Evolutionary conservation across 2,888 invertebrate genomes (phyloP).

Genomic region (Alloplasta piceator): DNA sequence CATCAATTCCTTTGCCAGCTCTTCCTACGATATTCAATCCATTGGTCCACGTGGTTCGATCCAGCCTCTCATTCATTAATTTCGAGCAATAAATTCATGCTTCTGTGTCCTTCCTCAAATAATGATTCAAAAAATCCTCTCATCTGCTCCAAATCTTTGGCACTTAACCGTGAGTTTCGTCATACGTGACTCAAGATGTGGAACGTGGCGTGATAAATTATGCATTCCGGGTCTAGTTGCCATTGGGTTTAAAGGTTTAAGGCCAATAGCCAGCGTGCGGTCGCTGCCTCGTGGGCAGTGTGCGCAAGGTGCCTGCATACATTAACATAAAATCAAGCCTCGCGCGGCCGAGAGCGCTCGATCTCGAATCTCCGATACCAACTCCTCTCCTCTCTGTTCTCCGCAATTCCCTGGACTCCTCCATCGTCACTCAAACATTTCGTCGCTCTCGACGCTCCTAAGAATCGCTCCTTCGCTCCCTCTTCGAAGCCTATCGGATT

Average conservation of each 20-base stretch:
- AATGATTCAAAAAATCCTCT: background rate
- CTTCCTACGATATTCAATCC: too few species aligned
- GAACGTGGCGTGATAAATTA: conserved; percentile 49
- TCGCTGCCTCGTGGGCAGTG: conserved; percentile 55
- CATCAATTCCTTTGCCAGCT: too few species aligned
- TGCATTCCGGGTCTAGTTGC: conserved; percentile 52
- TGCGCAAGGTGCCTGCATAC: conserved; percentile 73
- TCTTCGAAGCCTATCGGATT: conserved; percentile 18
- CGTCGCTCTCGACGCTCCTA: background rate
- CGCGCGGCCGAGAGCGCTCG: conserved; percentile 11
- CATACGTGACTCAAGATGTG: conserved; percentile 41
- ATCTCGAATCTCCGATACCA: conserved; percentile 13
- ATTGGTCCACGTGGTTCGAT: too few species aligned
- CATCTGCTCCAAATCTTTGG: background rate
- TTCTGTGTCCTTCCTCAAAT: too few species aligned
- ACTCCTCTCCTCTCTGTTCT: conserved; percentile 5
- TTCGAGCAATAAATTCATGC: too few species aligned
- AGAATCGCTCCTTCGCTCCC: conserved; percentile 35
- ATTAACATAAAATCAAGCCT: conserved; percentile 72
- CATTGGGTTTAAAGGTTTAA: conserved; percentile 72
- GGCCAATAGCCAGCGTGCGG: conserved; percentile 69
- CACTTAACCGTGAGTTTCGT: conserved; percentile 14
- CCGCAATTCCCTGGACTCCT: conserved; percentile 49
- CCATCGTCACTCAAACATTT: background rate
- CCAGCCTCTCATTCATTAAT: too few species aligned